Conservation (phyloP, 2,888 invertebrate genomes). For the Diarsia brunnea region DNA sequence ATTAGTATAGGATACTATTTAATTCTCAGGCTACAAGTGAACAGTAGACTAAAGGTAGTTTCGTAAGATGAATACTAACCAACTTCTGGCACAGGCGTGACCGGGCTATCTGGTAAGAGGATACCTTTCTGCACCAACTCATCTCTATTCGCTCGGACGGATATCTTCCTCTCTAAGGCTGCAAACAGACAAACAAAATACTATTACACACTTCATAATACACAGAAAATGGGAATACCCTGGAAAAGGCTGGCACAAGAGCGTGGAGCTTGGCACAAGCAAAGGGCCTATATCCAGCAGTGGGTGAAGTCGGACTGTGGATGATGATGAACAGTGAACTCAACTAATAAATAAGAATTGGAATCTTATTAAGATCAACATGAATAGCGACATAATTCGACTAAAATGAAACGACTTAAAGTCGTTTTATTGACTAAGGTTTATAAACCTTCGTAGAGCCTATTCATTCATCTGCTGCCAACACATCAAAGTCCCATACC, state of each 20-base stretch:
- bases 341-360: not conserved
- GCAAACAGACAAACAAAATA: slow-evolving; percentile 78
- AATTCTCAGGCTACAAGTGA: not conserved
- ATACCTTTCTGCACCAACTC: slow-evolving; percentile 99
- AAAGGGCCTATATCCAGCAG: too few species aligned
- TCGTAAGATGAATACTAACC: slow-evolving; percentile 89
- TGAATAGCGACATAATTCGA: not conserved
- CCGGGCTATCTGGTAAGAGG: slow-evolving; percentile 96
- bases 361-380: not conserved
- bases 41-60: not conserved
- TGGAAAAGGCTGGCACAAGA: too few species aligned
- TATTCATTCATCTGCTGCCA: not conserved
- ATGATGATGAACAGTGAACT: not conserved
- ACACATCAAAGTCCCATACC: too few species aligned
- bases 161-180: slow-evolving; percentile 99
- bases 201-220: slow-evolving; percentile 10
- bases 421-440: not conserved
- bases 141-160: slow-evolving; percentile 99
- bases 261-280: too few species aligned
- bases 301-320: too few species aligned
- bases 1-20: not conserved
- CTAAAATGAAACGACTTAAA: not conserved
- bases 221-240: not conserved
- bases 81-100: slow-evolving; percentile 95
- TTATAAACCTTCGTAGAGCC: not conserved